These are phyloP conservation scores for Sitta carolinensis DNA, from an alignment of 2,797 vertebrate genomes.

Conservation along the genomic window DNA sequence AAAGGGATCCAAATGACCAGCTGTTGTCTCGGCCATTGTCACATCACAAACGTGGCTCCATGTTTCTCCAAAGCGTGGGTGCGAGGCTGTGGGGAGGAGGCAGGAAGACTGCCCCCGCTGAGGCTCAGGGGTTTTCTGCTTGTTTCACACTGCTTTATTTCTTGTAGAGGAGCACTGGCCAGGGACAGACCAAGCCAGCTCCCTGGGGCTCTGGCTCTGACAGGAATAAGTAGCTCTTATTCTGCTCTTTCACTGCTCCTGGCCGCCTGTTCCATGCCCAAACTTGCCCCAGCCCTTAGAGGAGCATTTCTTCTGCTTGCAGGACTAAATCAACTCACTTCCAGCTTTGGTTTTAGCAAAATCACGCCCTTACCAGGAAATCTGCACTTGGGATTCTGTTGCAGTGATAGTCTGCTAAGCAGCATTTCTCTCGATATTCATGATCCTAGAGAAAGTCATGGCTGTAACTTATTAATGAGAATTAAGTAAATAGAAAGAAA, in stretches of 20 bases:
- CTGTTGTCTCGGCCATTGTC: not conserved
- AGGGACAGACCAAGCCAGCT: not conserved
- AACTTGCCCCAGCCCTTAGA: not conserved
- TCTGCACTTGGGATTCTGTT: not conserved
- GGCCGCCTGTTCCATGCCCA: not conserved
- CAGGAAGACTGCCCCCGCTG: accelerated
- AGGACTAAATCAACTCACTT: not conserved
- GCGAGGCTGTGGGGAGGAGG: accelerated
- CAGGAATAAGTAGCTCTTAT: not conserved
- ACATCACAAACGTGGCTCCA: not conserved
- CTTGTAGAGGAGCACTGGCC: accelerated
- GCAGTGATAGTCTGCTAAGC: not conserved
- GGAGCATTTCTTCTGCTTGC: not conserved
- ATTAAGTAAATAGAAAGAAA: not conserved
- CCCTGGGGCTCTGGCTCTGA: not conserved
- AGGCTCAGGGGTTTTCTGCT: not conserved
- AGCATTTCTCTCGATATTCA: not conserved
- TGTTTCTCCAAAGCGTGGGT: accelerated
- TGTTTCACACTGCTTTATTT: not conserved
- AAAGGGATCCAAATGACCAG: not conserved
- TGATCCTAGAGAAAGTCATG: not conserved
- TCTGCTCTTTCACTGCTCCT: not conserved
- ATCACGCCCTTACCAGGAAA: not conserved
- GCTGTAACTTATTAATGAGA: not conserved
- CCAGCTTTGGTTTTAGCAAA: not conserved